These are phyloP conservation scores for Acrobasis suavella DNA, from an alignment of 2,888 invertebrate species.

Conservation along the genomic window DNA sequence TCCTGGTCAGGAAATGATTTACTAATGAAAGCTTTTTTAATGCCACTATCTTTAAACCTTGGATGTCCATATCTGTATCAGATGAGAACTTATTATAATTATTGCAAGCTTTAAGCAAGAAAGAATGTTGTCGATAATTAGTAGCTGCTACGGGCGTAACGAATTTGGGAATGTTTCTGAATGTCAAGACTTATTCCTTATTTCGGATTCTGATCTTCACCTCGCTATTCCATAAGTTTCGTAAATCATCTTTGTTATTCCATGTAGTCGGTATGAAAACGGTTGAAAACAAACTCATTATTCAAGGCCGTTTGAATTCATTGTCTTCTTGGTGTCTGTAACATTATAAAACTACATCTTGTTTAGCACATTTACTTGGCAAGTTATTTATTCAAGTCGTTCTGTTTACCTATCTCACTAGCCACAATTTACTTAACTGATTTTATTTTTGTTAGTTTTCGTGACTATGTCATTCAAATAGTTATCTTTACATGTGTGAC, in stretches of 20 bases:
- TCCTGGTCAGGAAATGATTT: no score
- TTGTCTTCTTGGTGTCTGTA: constrained; percentile 23
- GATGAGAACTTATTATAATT: no score
- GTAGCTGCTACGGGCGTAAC: no score
- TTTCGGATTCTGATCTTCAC: no score
- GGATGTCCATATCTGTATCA: no score
- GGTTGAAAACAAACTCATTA: constrained; percentile 33
- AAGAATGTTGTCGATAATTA: no score
- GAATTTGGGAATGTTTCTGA: no score
- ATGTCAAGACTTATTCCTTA: no score
- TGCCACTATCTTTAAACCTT: no score
- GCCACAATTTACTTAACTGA: constrained; percentile 6
- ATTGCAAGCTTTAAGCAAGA: no score
- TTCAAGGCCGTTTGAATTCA: constrained; percentile 32
- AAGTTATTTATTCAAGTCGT: constrained; percentile 18
- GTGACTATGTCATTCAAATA: background rate
- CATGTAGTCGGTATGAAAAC: constrained; percentile 14
- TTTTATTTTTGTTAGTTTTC: constrained; percentile 14
- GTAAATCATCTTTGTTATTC: background rate
- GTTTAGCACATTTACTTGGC: constrained; percentile 5
- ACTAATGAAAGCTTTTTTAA: no score
- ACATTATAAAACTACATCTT: constrained; percentile 21
- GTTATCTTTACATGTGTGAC: background rate
- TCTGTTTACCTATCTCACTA: constrained; percentile 8
- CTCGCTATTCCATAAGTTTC: background rate